Percentiles rank a stretch among this genome's conserved stretches.
Evolutionary conservation across 2,113 vertebrate genomes (phyloP).

Genomic region (Tenrec ecaudatus): DNA sequence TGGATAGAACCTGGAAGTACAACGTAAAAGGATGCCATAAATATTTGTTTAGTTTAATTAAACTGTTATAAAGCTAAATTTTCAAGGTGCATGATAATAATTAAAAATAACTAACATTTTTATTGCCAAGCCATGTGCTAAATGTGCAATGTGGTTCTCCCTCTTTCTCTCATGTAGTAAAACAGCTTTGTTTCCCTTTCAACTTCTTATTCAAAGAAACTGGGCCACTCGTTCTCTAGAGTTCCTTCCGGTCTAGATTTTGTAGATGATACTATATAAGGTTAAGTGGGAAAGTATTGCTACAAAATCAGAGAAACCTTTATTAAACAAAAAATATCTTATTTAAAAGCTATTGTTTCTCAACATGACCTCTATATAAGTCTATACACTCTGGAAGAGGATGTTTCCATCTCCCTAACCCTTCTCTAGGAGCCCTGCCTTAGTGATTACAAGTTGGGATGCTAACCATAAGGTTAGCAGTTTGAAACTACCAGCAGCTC

Average conservation of each 20-base stretch:
- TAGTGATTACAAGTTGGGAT: too few species aligned
- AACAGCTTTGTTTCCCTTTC: slow-evolving; percentile 22
- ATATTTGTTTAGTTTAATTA: slow-evolving; percentile 25
- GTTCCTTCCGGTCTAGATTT: slow-evolving; percentile 3
- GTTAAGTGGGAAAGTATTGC: too few species aligned
- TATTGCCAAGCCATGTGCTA: neutral
- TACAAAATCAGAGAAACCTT: too few species aligned
- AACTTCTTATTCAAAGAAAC: slow-evolving; percentile 22
- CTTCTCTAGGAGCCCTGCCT: too few species aligned
- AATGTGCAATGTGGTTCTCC: neutral
- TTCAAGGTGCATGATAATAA: neutral
- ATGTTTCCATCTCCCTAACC: too few species aligned
- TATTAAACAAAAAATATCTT: too few species aligned
- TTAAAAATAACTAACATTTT: neutral
- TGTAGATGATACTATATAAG: neutral
- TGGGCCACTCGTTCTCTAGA: neutral
- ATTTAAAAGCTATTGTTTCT: too few species aligned
- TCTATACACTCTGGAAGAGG: too few species aligned
- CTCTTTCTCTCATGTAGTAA: neutral
- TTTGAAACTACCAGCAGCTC: too few species aligned
- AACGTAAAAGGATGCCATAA: neutral
- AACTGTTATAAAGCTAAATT: neutral
- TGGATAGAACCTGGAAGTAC: neutral
- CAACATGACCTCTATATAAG: too few species aligned
- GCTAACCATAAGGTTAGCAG: too few species aligned